Base-by-base conservation (phyloP, 2,113 vertebrate genomes). In the Hydrolagus affinis region DNA sequence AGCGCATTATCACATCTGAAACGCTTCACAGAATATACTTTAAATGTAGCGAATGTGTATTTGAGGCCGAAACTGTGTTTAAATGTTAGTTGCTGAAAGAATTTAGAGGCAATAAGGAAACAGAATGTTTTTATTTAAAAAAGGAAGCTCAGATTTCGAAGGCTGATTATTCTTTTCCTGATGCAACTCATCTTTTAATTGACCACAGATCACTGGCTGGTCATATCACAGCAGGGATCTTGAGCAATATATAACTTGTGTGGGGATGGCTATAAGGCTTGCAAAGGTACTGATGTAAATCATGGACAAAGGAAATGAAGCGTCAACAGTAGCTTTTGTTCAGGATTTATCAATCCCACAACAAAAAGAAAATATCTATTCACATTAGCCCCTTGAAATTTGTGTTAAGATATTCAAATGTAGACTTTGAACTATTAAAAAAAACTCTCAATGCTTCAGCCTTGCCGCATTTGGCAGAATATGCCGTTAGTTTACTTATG, bases 351-450 rank as follows among this genome's bases (percentile, higher is more conserved):
- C 19, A 76, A 76, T 56, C 32, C 32, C 21, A 56, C 17, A 30
- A 21, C 17, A 73, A 76, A 76, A 56, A 3, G 0, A 76, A 76
- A 57, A n/a, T 76, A 21, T 3, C 44, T 17, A 76, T 76, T 76
- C 57, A 56, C 44, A 76, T 76, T 56, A 76, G 32, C 30, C 8
- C n/a, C 32, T n/a, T 76, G 73, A 56, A 76, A 25, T 71, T 25
- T 71, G n/a, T 71, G 70, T 10, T 71, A n/a, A 71, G 12, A 76
- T 76, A 76, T 76, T 44, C 10, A n/a, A 57, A 76, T 21, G 73
- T 76, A 76, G 32, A 57, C 21, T 15, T 32, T 74, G 30, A 44
- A 17, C 72, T 19, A 21, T 17, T 74, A 72, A 72, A 72, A 72
- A 6, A 23, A 75, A 56, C 19, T n/a, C 32, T 21, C 10, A 56